A percentile compares a stretch with the other conserved stretches of the same genome.
Conservation (phyloP, 2,888 invertebrate genomes). For the Caenorhabditis drosophilae region DNA sequence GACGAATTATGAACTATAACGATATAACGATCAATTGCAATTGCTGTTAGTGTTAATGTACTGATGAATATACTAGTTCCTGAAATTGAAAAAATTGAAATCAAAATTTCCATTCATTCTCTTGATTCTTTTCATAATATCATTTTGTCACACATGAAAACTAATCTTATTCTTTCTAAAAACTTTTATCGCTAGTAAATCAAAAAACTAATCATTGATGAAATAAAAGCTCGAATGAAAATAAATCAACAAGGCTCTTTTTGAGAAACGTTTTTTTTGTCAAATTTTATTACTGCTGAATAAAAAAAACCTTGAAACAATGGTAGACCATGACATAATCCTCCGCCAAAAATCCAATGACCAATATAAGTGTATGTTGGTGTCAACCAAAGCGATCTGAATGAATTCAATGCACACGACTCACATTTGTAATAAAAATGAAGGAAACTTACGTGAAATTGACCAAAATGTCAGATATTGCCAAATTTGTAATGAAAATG, state of each 20-base stretch:
- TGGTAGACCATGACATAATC: slow-evolving; percentile 88
- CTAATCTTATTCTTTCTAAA: slow-evolving; percentile 9
- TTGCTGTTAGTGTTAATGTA: slow-evolving; percentile 92
- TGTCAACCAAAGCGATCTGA: slow-evolving; percentile 92
- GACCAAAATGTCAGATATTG: slow-evolving; percentile 89
- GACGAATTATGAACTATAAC: slow-evolving; percentile 89
- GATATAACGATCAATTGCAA: slow-evolving; percentile 94
- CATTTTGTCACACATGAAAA: no score
- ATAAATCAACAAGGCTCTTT: no score
- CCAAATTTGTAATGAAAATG: slow-evolving; percentile 93
- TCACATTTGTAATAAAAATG: not conserved
- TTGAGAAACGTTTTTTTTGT: no score
- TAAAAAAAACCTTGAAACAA: slow-evolving; percentile 78
- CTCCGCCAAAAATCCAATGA: slow-evolving; percentile 89
- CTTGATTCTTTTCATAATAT: no score
- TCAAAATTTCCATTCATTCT: no score
- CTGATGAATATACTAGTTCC: slow-evolving; percentile 97
- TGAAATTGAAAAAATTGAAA: no score
- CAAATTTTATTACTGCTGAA: no score
- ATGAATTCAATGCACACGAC: not conserved
- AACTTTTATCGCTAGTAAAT: not conserved
- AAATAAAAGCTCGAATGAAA: slow-evolving; percentile 4
- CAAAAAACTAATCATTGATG: not conserved
- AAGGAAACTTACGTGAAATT: slow-evolving; percentile 73
- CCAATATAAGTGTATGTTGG: slow-evolving; percentile 89